Evolutionary conservation across 2,888 invertebrate genomes (phyloP), one percentile per base, ranked within the genome.

Genomic region (Agriotes lineatus): DNA sequence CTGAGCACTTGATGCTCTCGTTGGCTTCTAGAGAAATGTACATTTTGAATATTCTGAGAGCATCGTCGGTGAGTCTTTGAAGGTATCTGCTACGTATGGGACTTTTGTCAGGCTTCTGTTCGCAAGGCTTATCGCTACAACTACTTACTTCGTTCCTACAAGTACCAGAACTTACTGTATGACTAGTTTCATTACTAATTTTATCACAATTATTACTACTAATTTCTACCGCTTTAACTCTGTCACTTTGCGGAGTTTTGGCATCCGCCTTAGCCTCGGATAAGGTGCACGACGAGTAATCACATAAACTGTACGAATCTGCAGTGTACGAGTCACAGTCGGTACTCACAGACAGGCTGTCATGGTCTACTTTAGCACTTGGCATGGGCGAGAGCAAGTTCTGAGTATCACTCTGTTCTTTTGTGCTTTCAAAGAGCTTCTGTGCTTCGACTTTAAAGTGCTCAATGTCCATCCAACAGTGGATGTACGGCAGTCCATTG

Each of bases 401-500:
- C n/a, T 19, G 35, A 7, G 44, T 57, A 18, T 70, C 70, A 14
- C 33, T 37, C 10, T 62, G 59, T 52, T 60, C 52, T 71, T 72
- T 50, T 66, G 44, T 52, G 70, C 70, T 57, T 2, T 59, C 20
- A 45, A 12, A 14, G 52, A 64, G 44, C 59, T 73, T 73, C 19
- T 71, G 72, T 25, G 79, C 81, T 5, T 86, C 85, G 2, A 81
- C 80, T 78, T 87, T 88, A 77, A 93, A 90, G 75, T 89, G 88
- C 78, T 93, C 91, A 45, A 93, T 88, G 78, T 94, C 94, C 72
- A 93, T 81, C 90, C 91, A 94, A 82, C 93, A 93, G 81, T 91
- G 91, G 0, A 94, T 87, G 30, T 91, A 85, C 16, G 88, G 83
- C 62, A 91, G 83, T 61, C 90, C 89, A 65, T 90, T 90, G 72